Percentiles rank a stretch among this genome's conserved stretches.
These are phyloP conservation scores for Atherinomorus stipes DNA, from an alignment of 2,113 vertebrate genomes.

Conservation along the genomic window DNA sequence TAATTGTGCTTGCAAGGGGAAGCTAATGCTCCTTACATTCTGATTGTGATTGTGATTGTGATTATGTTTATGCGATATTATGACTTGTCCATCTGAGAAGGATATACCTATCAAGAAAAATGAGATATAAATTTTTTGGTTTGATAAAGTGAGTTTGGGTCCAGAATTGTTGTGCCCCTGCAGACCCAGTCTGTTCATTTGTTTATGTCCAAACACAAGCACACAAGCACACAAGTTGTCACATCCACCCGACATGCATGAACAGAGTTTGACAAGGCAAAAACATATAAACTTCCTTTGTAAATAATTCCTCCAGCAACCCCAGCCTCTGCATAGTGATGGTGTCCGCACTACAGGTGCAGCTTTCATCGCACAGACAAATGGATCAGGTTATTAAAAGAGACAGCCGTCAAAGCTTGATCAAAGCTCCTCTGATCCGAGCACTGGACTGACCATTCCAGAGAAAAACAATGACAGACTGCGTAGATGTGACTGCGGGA, in stretches of 20 bases:
- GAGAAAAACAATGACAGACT: slow-evolving; percentile 22
- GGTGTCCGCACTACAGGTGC: slow-evolving; percentile 42
- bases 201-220: slow-evolving; percentile 39
- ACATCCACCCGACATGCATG: slow-evolving; percentile 5
- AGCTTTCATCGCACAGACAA: slow-evolving; percentile 49
- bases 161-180: background rate
- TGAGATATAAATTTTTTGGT: background rate
- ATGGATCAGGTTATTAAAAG: slow-evolving; percentile 53
- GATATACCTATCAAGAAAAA: too few relatives aligned
- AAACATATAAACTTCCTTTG: slow-evolving; percentile 21
- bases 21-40: too few relatives aligned
- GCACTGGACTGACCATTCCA: slow-evolving; percentile 31
- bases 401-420: slow-evolving; percentile 57
- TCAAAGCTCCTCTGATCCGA: slow-evolving; percentile 64
- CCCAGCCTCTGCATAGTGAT: background rate
- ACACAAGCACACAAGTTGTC: slow-evolving; percentile 34
- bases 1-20: too few relatives aligned
- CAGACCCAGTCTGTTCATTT: slow-evolving; percentile 14
- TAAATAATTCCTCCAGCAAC: slow-evolving; percentile 31
- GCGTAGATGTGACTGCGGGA: background rate
- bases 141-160: background rate
- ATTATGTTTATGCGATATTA: too few relatives aligned
- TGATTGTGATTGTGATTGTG: too few relatives aligned
- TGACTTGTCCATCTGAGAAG: too few relatives aligned
- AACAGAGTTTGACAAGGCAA: slow-evolving; percentile 41